phyloP scores from a whole-genome alignment of 2,797 vertebrate genomes.

The Smutsia temminckii region DNA sequence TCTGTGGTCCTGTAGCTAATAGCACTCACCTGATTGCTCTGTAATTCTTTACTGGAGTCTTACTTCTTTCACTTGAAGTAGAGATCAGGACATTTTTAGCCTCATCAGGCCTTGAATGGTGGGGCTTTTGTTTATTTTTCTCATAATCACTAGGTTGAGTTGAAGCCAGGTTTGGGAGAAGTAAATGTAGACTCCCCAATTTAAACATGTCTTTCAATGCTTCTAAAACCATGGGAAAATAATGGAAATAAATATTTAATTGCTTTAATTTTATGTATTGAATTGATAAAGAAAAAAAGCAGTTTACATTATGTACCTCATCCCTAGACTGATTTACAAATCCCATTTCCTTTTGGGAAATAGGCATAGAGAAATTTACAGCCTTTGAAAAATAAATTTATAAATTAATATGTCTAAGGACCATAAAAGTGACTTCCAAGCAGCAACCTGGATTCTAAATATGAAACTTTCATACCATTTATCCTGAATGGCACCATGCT shows the following conservation, averaged over 20 bases:
- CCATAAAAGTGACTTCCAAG: constrained; percentile 13
- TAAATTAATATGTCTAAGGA: neutral
- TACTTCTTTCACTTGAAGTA: neutral
- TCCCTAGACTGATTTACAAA: neutral
- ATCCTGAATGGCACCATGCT: neutral
- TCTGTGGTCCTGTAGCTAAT: neutral
- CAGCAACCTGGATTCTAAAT: neutral
- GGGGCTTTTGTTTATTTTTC: neutral
- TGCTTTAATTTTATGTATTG: constrained; percentile 19
- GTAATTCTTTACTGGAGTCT: neutral
- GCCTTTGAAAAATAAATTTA: constrained; percentile 18
- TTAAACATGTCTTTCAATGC: neutral
- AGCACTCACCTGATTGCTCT: neutral
- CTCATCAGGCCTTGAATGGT: neutral
- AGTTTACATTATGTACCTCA: neutral
- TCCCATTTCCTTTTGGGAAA: constrained; percentile 30
- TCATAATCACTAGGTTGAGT: neutral
- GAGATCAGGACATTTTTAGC: neutral
- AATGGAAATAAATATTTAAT: constrained; percentile 9
- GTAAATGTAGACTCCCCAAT: neutral
- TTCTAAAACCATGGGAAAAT: neutral
- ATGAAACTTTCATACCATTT: neutral
- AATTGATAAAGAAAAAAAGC: neutral
- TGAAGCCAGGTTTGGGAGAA: constrained; percentile 12
- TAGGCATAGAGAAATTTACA: neutral